These are phyloP conservation scores for Spodoptera picta DNA, from an alignment of 2,888 invertebrate species.

Conservation along the genomic window DNA sequence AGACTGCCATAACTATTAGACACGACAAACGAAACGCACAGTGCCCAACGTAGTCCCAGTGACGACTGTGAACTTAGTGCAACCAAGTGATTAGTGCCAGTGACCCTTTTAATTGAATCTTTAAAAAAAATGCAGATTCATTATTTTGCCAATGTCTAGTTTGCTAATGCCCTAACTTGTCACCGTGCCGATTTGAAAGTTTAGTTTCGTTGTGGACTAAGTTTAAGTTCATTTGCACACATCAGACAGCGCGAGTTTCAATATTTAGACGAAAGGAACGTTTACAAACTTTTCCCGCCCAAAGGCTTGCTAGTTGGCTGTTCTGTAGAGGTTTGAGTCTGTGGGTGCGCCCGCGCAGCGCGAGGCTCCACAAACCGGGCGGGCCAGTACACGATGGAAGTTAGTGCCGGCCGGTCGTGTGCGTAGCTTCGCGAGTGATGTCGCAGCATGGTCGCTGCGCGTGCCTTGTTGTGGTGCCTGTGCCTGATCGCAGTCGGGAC, in stretches of 20 bases:
- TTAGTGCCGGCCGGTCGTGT: conserved; percentile 79
- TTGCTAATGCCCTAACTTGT: no score
- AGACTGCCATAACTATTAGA: conserved; percentile 66
- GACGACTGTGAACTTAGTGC: not conserved
- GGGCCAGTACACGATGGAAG: conserved; percentile 85
- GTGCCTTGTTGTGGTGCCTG: conserved; percentile 81
- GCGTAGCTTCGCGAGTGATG: conserved; percentile 81
- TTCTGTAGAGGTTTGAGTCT: conserved; percentile 66
- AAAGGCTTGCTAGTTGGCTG: conserved; percentile 52
- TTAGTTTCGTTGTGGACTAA: not conserved
- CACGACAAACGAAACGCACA: conserved; percentile 32
- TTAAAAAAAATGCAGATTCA: no score
- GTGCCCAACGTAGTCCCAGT: no score
- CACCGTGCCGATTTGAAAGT: no score
- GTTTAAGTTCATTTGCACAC: not conserved
- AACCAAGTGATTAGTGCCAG: not conserved
- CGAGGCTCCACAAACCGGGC: conserved; percentile 73
- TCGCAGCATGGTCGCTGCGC: conserved; percentile 85
- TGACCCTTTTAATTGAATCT: no score
- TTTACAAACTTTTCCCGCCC: conserved; percentile 64
- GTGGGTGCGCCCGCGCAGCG: conserved; percentile 79
- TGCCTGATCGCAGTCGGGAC: conserved; percentile 71
- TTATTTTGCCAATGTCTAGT: no score
- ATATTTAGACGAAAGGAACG: conserved; percentile 1
- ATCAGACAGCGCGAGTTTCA: not conserved